Base-by-base conservation (phyloP, 2,797 vertebrate species). In the Sciurus carolinensis region DNA sequence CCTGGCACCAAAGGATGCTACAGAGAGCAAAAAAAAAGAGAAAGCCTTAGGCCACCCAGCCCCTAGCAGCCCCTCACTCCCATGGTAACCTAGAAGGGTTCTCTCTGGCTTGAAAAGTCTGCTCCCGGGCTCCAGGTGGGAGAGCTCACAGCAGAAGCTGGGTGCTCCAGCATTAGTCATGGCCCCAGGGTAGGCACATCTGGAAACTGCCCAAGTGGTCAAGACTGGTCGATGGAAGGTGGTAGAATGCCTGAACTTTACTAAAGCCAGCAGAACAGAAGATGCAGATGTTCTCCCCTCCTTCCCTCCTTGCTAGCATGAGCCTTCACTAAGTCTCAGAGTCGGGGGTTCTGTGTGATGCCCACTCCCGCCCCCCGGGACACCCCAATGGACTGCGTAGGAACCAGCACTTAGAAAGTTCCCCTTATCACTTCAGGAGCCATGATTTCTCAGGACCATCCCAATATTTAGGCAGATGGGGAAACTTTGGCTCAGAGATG, bases 101-200 rank as follows among this genome's bases (percentile, higher is more conserved):
- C 64, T 69, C 76, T 54, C 81, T 33, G 54, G 33, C n/a, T 62
- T 30, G 2, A 20, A 50, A 20, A 76, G 42, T 30, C 18, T 2
- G 33, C 20, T n/a, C 2, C 15, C 64, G 14, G 17, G 54, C 26
- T 82, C 79, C 30, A n/a, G 42, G 42, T 6, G 11, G 64, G 30
- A 50, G 50, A 57, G 10, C 4, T 39, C 67, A 0, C 9, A 13
- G 4, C 36, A 84, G 85, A 84, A 30, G 14, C 47, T 36, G 20
- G 72, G 52, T 30, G n/a, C 3, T 24, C 33, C 4, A 0, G 39
- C 9, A 0, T n/a, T 20, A 6, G 1, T 44, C 36, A 4, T 3
- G 20, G 39, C 39, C n/a, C 15, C 1, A 3, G 18, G 44, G 13
- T 5, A 28, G 30, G n/a, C 4, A 1, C 47, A 26, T 30, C 47